These are phyloP conservation scores for Octodon degus DNA, from an alignment of 2,113 vertebrate genomes.

Conservation along the genomic window DNA sequence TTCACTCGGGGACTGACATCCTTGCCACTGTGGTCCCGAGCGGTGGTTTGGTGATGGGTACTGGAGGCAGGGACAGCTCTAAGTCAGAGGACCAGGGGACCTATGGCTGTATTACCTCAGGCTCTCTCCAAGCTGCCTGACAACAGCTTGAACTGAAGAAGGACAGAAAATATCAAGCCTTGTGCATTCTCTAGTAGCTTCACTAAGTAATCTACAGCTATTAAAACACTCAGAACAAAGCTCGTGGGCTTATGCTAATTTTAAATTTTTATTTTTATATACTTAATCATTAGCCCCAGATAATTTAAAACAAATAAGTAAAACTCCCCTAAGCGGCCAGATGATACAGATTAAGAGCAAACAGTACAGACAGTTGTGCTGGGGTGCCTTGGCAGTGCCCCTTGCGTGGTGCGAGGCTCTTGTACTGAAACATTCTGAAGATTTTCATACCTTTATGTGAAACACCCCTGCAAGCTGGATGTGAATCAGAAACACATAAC, in stretches of 20 bases:
- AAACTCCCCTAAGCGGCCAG: neutral
- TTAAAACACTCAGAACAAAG: neutral
- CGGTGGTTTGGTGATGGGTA: neutral
- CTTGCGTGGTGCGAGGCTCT: no score
- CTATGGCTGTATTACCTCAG: rapidly evolving
- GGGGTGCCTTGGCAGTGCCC: neutral
- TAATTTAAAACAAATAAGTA: neutral
- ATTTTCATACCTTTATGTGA: neutral
- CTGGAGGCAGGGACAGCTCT: rapidly evolving
- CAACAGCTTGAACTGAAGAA: neutral
- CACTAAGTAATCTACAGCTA: neutral
- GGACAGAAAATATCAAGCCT: neutral
- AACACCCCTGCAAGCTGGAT: neutral
- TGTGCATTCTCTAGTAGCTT: neutral
- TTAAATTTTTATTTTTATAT: neutral
- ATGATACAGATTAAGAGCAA: neutral
- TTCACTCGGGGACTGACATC: neutral
- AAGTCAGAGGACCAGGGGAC: rapidly evolving
- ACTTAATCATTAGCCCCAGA: neutral
- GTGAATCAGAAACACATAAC: neutral
- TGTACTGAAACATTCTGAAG: neutral
- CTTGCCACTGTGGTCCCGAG: neutral
- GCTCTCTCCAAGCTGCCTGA: neutral
- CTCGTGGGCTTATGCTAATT: neutral
- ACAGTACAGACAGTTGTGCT: neutral